These are phyloP conservation scores for Miniopterus natalensis DNA, from an alignment of 2,113 vertebrate genomes.

Conservation along the genomic window DNA sequence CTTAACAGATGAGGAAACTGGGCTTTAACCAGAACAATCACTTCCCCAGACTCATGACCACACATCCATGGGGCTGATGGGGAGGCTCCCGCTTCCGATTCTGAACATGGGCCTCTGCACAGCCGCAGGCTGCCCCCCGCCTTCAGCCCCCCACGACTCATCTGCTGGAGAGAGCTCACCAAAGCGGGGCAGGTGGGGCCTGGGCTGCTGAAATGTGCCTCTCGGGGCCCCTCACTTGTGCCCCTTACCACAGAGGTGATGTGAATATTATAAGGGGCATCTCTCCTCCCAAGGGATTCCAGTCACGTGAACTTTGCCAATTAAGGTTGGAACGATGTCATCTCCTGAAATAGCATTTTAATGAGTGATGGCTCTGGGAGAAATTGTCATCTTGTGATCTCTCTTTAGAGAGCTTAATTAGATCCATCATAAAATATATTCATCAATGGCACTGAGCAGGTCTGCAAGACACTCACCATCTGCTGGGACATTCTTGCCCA, in stretches of 20 bases:
- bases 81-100: background rate
- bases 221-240: background rate
- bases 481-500: background rate
- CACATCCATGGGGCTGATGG: background rate
- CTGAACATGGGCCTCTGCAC: background rate
- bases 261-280: conserved; percentile 73
- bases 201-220: background rate
- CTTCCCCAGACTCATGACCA: background rate
- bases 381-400: conserved; percentile 84
- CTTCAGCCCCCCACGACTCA: rapidly evolving
- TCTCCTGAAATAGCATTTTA: conserved; percentile 85
- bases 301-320: conserved; percentile 78
- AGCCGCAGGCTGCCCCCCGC: background rate
- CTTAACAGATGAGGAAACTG: background rate
- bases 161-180: background rate
- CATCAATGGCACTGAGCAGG: conserved; percentile 70
- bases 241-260: conserved; percentile 52
- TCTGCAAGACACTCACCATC: conserved; percentile 52
- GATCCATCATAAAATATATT: conserved; percentile 83
- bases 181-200: background rate
- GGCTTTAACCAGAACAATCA: background rate
- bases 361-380: conserved; percentile 83
- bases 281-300: conserved; percentile 76
- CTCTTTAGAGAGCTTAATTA: conserved; percentile 84
- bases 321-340: conserved; percentile 83